phyloP scores from a whole-genome alignment of 2,888 invertebrate genomes.

The Drosophila leonis region DNA sequence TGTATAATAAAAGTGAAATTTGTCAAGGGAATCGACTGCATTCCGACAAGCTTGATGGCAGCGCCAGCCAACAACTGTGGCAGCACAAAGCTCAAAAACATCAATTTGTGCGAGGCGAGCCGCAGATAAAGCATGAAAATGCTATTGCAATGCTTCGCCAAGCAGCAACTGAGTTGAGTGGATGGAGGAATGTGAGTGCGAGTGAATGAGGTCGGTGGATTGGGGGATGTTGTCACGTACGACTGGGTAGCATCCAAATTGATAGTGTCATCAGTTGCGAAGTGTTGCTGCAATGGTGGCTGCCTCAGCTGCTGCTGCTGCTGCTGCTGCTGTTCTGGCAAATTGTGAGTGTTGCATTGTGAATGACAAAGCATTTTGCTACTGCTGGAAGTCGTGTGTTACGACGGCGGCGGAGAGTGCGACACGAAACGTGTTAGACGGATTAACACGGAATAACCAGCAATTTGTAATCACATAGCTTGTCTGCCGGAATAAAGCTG shows the following conservation, averaged over 20 bases:
- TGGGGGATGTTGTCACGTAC: constrained; percentile 10
- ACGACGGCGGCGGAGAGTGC: no score
- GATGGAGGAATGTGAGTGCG: not conserved
- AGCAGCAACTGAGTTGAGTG: not conserved
- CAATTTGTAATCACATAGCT: constrained; percentile 32
- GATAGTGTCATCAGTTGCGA: constrained; percentile 77
- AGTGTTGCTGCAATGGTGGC: constrained; percentile 49
- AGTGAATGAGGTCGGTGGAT: not conserved
- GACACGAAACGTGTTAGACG: not conserved
- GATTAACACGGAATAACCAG: constrained; percentile 26
- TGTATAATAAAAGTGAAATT: constrained; percentile 67
- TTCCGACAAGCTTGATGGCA: constrained; percentile 41
- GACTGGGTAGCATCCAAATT: constrained; percentile 52
- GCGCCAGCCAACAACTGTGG: constrained; percentile 4
- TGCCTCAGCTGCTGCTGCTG: not conserved
- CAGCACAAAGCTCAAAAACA: constrained; percentile 39
- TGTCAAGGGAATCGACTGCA: constrained; percentile 74
- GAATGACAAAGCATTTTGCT: constrained; percentile 15
- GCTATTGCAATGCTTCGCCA: constrained; percentile 65
- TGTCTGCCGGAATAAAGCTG: constrained; percentile 28
- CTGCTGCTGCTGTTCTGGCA: constrained; percentile 1
- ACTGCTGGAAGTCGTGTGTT: not conserved
- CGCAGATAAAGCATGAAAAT: constrained; percentile 72
- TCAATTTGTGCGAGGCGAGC: constrained; percentile 64
- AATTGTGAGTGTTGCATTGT: constrained; percentile 19